Percentiles rank a stretch among this genome's conserved stretches.
These are phyloP conservation scores for Platysteira castanea DNA, from an alignment of 2,113 vertebrate genomes.

Conservation along the genomic window DNA sequence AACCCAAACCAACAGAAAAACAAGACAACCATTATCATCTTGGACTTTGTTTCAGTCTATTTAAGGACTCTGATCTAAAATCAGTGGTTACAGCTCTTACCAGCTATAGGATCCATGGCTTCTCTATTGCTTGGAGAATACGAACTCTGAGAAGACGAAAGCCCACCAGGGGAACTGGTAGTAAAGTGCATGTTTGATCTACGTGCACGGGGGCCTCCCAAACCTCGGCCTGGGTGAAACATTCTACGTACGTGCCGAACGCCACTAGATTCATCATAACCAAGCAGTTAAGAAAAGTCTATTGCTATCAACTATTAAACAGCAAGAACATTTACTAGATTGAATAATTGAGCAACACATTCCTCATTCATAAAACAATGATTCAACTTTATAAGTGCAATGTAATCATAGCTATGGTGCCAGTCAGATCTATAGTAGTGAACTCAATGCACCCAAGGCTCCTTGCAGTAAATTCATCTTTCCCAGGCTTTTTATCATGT, in stretches of 20 bases:
- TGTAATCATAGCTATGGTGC: not conserved
- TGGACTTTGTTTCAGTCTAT: not conserved
- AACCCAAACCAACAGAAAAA: not conserved
- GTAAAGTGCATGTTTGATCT: conserved; percentile 99
- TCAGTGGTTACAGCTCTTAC: conserved; percentile 66
- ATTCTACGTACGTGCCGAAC: conserved; percentile 98
- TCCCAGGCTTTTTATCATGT: not conserved
- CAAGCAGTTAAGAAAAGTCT: conserved; percentile 79
- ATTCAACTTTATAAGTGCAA: not conserved
- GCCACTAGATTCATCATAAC: conserved; percentile 95
- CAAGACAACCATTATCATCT: not conserved
- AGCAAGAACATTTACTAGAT: conserved; percentile 2
- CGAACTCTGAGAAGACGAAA: conserved; percentile 97
- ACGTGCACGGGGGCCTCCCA: conserved; percentile 93
- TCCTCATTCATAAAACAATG: conserved; percentile 5
- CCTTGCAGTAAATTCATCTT: not conserved
- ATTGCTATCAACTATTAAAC: conserved; percentile 10
- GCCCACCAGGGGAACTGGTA: conserved; percentile 91
- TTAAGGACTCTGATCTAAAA: not conserved
- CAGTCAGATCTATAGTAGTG: not conserved
- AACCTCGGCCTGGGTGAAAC: conserved; percentile 95
- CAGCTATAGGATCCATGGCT: conserved; percentile 99
- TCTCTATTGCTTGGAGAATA: conserved; percentile 99
- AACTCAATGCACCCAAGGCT: not conserved
- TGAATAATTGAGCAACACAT: not conserved